Conservation (phyloP, 2,797 vertebrate genomes). For the Crocidura indochinensis region DNA sequence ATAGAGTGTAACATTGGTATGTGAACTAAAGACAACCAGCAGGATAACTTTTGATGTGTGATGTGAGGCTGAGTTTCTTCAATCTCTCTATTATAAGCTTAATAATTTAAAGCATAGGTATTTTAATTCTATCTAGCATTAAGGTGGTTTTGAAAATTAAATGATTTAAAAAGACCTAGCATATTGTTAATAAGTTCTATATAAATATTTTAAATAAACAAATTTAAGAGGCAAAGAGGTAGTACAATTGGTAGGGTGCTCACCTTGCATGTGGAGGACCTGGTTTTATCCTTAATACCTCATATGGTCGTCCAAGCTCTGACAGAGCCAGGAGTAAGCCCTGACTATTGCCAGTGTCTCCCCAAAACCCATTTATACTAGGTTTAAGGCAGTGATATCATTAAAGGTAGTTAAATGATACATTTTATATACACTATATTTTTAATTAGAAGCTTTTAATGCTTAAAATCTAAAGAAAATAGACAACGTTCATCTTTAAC, state of each 20-base stretch:
- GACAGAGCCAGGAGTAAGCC: no score
- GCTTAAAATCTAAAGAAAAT: background rate
- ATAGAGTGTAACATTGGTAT: background rate
- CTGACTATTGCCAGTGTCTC: no score
- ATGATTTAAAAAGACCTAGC: background rate
- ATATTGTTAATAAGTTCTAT: background rate
- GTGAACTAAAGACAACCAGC: background rate
- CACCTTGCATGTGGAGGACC: no score
- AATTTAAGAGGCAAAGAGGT: no score
- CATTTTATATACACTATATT: background rate
- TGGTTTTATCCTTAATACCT: no score
- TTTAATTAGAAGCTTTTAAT: background rate
- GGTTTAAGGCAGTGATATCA: background rate
- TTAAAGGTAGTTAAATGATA: constrained; percentile 1
- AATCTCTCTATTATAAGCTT: background rate
- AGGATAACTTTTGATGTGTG: background rate
- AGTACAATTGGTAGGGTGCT: no score
- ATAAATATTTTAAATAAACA: background rate
- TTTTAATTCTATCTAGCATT: background rate
- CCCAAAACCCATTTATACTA: background rate
- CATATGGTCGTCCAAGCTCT: no score
- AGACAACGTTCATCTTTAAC: background rate
- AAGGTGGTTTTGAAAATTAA: background rate
- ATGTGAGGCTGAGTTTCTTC: background rate
- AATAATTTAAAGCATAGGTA: background rate